Evolutionary conservation across 1,140 invertebrate species (phyloP), one percentile per base, ranked within the genome.

Genomic region (Pygmarrhopalites habei): DNA sequence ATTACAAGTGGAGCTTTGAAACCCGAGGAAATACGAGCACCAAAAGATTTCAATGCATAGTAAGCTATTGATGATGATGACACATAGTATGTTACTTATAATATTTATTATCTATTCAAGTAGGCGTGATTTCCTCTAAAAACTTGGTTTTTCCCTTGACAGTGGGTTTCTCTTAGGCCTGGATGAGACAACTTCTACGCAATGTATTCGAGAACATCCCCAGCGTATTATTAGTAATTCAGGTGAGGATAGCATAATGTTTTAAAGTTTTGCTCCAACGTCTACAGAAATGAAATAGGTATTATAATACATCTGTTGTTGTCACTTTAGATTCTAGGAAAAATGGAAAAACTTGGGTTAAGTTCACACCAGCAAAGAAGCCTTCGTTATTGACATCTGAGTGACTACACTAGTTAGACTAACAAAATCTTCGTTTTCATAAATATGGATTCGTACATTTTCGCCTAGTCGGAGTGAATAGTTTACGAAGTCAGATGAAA

Each of bases 301-400:
- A n/a, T n/a, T n/a, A n/a, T n/a, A n/a, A n/a, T n/a, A n/a, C n/a
- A n/a, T n/a, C 46, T 21, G 2, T 62, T 43, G 19, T 7, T n/a
- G 5, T 30, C n/a, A 19, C 32, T 64, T 28, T 41, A 70, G 68
- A 67, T 41, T 21, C 17, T 1, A 65, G 68, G 41, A 65, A 62
- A 26, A 25, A 60, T 65, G 68, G 68, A 19, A 70, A 67, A 53
- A 62, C 65, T 17, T 67, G 62, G 58, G 68, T 65, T 15, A 62
- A 59, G n/a, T 67, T 67, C 23, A 53, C 56, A 25, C 60, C 62
- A n/a, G n/a, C n/a, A n/a, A n/a, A n/a, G n/a, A n/a, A n/a, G n/a
- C n/a, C n/a, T n/a, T n/a, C n/a, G n/a, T n/a, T n/a, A n/a, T n/a
- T n/a, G n/a, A n/a, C n/a, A n/a, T n/a, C n/a, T n/a, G n/a, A n/a